phyloP scores from a whole-genome alignment of 2,113 vertebrate species.

The Xiphophorus maculatus region DNA sequence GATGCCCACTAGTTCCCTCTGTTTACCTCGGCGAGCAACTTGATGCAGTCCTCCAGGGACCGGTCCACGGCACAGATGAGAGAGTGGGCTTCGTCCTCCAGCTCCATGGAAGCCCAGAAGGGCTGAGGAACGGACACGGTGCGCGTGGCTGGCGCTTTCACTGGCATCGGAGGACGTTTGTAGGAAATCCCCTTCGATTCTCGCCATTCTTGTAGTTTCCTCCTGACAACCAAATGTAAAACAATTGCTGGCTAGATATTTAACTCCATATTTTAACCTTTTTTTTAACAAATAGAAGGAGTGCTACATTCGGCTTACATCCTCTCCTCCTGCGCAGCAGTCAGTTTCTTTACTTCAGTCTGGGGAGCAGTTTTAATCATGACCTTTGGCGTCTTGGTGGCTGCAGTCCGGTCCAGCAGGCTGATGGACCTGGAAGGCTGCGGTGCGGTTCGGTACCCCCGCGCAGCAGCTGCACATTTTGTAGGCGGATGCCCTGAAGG shows the following conservation, averaged over 20 bases:
- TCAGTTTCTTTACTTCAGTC: conserved; percentile 56
- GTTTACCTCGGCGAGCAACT: conserved; percentile 82
- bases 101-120: conserved; percentile 76
- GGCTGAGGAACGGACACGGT: conserved; percentile 52
- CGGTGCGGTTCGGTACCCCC: conserved; percentile 38
- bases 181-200: conserved; percentile 87
- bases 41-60: conserved; percentile 83
- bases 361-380: conserved; percentile 28
- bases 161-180: conserved; percentile 89
- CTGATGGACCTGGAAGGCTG: conserved; percentile 24
- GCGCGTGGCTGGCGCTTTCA: conserved; percentile 63
- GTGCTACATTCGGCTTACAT: conserved; percentile 65
- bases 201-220: conserved; percentile 88
- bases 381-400: conserved; percentile 45
- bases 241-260: background rate
- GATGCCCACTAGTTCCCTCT: background rate
- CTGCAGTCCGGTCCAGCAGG: background rate
- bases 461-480: background rate
- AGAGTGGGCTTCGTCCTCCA: conserved; percentile 78
- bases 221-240: conserved; percentile 71
- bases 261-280: background rate
- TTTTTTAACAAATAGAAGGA: too few relatives aligned
- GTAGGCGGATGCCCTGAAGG: background rate
- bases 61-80: conserved; percentile 77
- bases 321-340: conserved; percentile 76